Evolutionary conservation across 2,797 vertebrate genomes (phyloP).

Genomic region (Mycteria americana): DNA sequence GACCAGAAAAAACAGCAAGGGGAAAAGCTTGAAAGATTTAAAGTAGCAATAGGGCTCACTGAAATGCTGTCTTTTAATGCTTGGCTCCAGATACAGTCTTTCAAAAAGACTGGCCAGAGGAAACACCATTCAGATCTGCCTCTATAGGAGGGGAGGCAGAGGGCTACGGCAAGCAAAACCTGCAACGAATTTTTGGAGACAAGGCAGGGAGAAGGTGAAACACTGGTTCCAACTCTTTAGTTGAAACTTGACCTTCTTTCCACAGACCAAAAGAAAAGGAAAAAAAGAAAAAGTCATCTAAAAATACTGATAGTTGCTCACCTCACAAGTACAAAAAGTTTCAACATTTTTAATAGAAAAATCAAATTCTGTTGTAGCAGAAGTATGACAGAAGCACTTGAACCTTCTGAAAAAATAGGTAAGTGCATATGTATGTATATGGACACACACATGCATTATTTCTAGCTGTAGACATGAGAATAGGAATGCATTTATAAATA

Average conservation of each 20-base stretch:
- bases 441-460: neutral
- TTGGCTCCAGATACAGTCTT: neutral
- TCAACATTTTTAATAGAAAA: neutral
- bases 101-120: neutral
- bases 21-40: neutral
- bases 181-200: neutral
- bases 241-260: neutral
- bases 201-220: accelerated
- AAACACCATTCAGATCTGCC: neutral
- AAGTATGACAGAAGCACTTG: neutral
- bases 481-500: neutral
- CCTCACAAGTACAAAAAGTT: neutral
- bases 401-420: neutral
- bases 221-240: accelerated
- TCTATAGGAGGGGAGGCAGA: neutral
- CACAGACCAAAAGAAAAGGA: accelerated
- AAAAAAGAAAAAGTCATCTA: neutral
- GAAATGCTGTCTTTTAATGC: neutral
- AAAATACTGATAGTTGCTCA: neutral
- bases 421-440: neutral
- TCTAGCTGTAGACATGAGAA: neutral
- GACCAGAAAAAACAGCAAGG: neutral
- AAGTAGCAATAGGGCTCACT: neutral
- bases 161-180: neutral
- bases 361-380: neutral